These are phyloP conservation scores for Geophilus truncorum DNA, from an alignment of 2,888 invertebrate species.

Conservation along the genomic window DNA sequence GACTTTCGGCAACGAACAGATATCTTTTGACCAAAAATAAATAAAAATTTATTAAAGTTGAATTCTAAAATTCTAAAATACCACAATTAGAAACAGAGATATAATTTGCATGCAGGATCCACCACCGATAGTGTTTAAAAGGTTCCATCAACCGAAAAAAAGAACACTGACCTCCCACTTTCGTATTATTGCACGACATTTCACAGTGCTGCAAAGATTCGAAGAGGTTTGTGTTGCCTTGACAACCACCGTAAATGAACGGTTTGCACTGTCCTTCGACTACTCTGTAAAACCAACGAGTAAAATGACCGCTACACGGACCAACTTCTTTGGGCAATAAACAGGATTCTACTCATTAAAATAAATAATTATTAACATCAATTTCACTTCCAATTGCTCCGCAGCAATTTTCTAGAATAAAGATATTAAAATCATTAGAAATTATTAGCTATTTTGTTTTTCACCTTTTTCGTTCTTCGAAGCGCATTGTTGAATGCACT, in stretches of 20 bases:
- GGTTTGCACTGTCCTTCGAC: slow-evolving; percentile 65
- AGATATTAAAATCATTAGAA: too few relatives aligned
- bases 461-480: neutral
- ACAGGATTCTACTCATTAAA: slow-evolving; percentile 56
- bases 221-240: slow-evolving; percentile 87
- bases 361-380: too few relatives aligned
- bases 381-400: too few relatives aligned
- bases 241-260: slow-evolving; percentile 87
- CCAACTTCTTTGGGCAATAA: slow-evolving; percentile 70
- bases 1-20: slow-evolving; percentile 62
- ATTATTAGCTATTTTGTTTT: too few relatives aligned
- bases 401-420: too few relatives aligned
- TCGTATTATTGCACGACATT: slow-evolving; percentile 54
- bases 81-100: too few relatives aligned
- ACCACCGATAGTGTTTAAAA: too few relatives aligned
- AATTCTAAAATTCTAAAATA: too few relatives aligned
- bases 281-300: slow-evolving; percentile 79
- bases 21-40: slow-evolving; percentile 52
- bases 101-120: too few relatives aligned
- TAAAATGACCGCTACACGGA: slow-evolving; percentile 67
- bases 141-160: neutral
- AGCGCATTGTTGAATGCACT: slow-evolving; percentile 56
- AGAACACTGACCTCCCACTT: neutral
- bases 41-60: neutral
- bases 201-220: slow-evolving; percentile 61